Percentiles rank a stretch among this genome's conserved stretches.
Evolutionary conservation across 2,113 vertebrate species (phyloP).

Genomic region (Micronycteris hirsuta): DNA sequence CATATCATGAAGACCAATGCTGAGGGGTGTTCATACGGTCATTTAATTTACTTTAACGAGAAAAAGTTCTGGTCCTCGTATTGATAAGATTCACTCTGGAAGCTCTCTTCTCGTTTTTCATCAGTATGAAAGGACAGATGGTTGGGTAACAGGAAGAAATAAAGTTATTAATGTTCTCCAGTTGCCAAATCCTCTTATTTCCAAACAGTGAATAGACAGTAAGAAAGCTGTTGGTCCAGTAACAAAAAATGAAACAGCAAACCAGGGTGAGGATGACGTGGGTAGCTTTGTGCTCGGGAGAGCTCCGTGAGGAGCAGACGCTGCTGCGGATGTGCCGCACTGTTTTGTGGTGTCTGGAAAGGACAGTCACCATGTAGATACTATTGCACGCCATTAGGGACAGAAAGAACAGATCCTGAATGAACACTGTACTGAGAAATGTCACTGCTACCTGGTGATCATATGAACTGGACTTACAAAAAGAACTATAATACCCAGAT

Average conservation of each 20-base stretch:
- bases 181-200: neutral
- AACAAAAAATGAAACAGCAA: neutral
- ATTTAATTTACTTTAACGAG: neutral
- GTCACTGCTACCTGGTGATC: rapidly evolving
- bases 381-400: neutral
- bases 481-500: neutral
- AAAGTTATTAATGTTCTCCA: neutral
- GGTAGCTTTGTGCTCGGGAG: neutral
- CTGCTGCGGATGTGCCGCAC: neutral
- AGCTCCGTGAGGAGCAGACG: neutral
- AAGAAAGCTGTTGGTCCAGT: neutral
- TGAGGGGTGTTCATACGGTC: too few species aligned
- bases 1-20: neutral
- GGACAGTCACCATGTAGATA: neutral
- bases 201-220: neutral
- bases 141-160: neutral
- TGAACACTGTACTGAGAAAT: neutral
- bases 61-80: neutral
- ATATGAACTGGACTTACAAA: neutral
- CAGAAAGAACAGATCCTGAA: neutral
- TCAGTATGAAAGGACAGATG: too few species aligned
- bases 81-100: too few species aligned
- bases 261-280: neutral
- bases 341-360: neutral
- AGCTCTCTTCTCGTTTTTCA: too few species aligned